Conservation (phyloP, 2,113 vertebrate genomes). For the Gobiocypris rarus region DNA sequence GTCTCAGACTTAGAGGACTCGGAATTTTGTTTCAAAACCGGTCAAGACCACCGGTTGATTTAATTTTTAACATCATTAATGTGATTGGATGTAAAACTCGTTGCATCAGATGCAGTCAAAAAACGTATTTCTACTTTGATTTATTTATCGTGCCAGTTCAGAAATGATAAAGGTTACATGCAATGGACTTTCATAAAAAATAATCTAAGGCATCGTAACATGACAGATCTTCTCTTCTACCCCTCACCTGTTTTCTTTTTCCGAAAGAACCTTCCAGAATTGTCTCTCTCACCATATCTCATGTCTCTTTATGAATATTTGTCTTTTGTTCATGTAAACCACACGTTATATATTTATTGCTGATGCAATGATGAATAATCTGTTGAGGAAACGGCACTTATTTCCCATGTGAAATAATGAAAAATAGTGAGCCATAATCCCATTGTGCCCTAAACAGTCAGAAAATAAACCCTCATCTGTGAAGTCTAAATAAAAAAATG, state of each 20-base stretch:
- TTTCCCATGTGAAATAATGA: constrained; percentile 14
- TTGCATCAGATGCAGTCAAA: too few species aligned
- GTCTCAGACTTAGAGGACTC: too few species aligned
- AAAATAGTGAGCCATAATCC: background rate
- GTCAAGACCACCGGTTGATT: too few species aligned
- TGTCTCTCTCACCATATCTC: constrained; percentile 12
- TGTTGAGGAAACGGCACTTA: constrained; percentile 12
- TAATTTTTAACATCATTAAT: too few species aligned
- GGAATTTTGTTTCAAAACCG: too few species aligned
- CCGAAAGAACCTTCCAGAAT: background rate
- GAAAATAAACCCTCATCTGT: background rate
- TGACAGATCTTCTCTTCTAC: background rate
- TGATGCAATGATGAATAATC: background rate
- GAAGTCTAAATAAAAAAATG: background rate
- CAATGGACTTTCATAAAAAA: too few species aligned
- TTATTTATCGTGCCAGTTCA: too few species aligned
- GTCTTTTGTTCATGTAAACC: background rate
- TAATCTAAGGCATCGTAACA: too few species aligned
- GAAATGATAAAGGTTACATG: too few species aligned
- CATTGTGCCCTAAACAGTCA: background rate
- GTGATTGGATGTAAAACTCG: too few species aligned
- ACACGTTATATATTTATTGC: background rate
- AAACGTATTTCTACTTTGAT: too few species aligned
- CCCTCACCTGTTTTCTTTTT: background rate
- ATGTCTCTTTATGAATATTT: constrained; percentile 6